Base-by-base conservation (phyloP, 1,140 invertebrate genomes). In the Meloidogyne floridensis region DNA sequence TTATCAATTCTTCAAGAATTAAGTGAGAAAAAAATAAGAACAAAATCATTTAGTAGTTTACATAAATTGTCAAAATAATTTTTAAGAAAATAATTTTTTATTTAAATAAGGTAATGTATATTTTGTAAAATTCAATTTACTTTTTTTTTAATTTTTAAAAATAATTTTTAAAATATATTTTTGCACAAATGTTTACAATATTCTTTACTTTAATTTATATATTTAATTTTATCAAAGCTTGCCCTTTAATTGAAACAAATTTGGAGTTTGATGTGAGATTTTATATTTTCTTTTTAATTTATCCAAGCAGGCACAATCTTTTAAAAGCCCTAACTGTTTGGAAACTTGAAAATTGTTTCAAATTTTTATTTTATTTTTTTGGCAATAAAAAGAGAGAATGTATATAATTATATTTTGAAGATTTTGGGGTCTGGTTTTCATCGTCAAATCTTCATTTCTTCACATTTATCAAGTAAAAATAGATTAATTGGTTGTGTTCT, bases 381-480 rank as follows among this genome's bases (percentile, higher is more conserved):
- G 32, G 32, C 32, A 32, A 32, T 32, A 32, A 32, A 32, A 32
- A 32, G 32, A 32, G 32, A 32, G 32, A 32, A 32, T 32, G 32
- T 32, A 32, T 71, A 42, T 8, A 6, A 20, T 18, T 42, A 71
- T 6, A 71, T 15, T 74, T 74, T 74, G 1, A 18, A 74, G 72
- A 47, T 74, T 47, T 47, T 20, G 5, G 72, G 72, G 15, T 54
- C 43, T 51, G 72, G 72, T 74, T 74, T 74, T 54, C 72, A 74
- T 54, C 72, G 72, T 54, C 72, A 54, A 54, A 74, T 74, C 5
- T n/a, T 10, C 5, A 51, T 74, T 15, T 47, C 13, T 18, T 47
- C 18, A 47, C 13, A 74, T 32, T 74, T 74, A 54, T 47, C 72
- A 54, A 74, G 72, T 54, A 74, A 74, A 74, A n/a, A 32, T 54